Base-by-base conservation (phyloP, 1,140 invertebrate species). In the Leptinotarsa defecta region DNA sequence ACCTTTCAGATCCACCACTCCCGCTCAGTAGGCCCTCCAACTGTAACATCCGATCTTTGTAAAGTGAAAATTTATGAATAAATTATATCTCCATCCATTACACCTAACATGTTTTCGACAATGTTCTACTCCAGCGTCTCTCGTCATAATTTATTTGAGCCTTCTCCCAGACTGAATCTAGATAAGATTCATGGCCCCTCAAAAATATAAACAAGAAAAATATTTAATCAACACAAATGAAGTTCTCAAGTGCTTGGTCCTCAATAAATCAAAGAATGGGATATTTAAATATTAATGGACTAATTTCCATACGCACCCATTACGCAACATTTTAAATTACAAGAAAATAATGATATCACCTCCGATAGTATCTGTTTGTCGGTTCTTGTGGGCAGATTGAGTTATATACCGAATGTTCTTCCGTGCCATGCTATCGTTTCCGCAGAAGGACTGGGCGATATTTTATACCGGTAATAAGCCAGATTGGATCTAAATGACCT, bases 241-340 rank as follows among this genome's bases (percentile, higher is more conserved):
- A 76, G 75, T 74, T 71, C 71, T 76, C 61, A 52, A 49, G 71
- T 62, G 17, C 24, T 74, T 43, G 72, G 65, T 8, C 2, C 8
- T 69, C 75, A 70, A 81, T 81, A 79, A 79, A 79, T 81, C 79
- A 81, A 78, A 78, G 71, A 74, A 74, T 71, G 76, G 74, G 72
- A 74, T 76, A 74, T 78, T 74, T 74, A 64, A 69, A 67, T 76
- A 78, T 78, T 76, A 79, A 79, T 77, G 78, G 76, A 74, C 75
- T 68, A 74, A 82, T 80, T 78, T 76, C 79, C 81, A 79, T 82
- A 78, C 77, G 74, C 78, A 81, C 73, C 78, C 73, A 78, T 78
- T 81, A 81, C 74, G 80, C 69, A 82, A 80, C 77, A 73, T 74
- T 77, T 78, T 81, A 79, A 81, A 81, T 78, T 76, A 81, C 76